These are phyloP conservation scores for Carettochelys insculpta DNA, from an alignment of 2,113 vertebrate species.

Conservation along the genomic window DNA sequence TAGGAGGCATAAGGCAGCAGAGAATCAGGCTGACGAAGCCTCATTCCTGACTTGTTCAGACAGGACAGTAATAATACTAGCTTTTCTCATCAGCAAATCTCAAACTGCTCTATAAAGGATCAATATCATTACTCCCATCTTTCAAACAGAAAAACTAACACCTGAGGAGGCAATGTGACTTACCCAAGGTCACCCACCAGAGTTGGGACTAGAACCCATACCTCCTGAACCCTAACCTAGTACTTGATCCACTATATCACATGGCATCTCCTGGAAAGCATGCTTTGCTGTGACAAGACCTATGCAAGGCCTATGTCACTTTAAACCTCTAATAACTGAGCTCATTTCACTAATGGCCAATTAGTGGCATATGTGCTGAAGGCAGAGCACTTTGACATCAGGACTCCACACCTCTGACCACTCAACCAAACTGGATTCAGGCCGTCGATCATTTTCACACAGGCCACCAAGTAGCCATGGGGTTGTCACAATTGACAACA, in stretches of 20 bases:
- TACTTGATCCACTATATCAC: neutral
- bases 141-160: neutral
- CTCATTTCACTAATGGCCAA: neutral
- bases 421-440: neutral
- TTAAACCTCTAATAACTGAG: neutral
- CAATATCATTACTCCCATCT: neutral
- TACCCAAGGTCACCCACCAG: neutral
- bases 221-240: neutral
- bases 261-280: neutral
- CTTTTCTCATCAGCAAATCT: neutral
- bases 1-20: accelerated
- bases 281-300: neutral
- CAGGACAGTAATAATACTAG: neutral
- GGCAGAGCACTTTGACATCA: neutral
- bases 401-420: neutral
- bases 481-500: accelerated
- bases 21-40: neutral
- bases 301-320: neutral
- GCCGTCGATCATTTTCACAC: accelerated
- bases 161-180: neutral
- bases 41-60: accelerated
- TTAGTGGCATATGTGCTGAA: neutral
- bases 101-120: neutral
- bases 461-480: neutral
- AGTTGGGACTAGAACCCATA: neutral